Base-by-base conservation (phyloP, 2,888 invertebrate genomes). In the Rhodophaea formosa region DNA sequence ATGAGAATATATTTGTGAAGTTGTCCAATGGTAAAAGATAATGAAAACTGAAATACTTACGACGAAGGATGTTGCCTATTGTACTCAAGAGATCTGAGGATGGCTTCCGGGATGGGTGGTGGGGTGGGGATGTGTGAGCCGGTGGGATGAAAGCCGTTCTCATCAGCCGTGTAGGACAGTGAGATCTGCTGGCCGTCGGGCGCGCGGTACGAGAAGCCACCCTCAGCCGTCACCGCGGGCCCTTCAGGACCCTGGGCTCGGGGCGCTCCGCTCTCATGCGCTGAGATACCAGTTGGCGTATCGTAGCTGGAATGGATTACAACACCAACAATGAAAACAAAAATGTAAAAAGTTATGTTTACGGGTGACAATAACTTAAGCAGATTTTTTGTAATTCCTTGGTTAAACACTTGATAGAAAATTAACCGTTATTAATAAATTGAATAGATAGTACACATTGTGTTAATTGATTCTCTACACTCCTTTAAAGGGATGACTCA, bases 81-180 rank as follows among this genome's bases (percentile, higher is more conserved):
- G 69, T 75, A 86, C 68, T 91, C 91, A 51, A 92, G 74, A 30
- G 92, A 92, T 64, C 91, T 86, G 44, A 92, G 80, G 67, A 93
- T 93, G 29, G 89, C 93, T 57, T 92, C 92, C 1, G 93, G 93
- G 62, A 93, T 93, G 10, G 93, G 93, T 0, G 93, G 93, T 0
- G 93, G 91, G 0, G 93, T 93, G 7, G 93, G 93, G 43, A 93
- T 80, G 70, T 94, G 94, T 0, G 92, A 89, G 12, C 93, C 93
- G 62, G 83, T 89, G 14, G 94, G 93, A 70, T 94, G 93, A 86
- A 94, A 94, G 56, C 95, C 95, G 70, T 94, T 94, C 78, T 95
- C 95, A 70, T 95, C 95, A 23, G 95, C 95, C 39, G 93, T 91
- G 84, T 95, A 95, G 2, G 93, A 92, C 57, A 95, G 81, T 8